Base-by-base conservation (phyloP, 2,113 vertebrate genomes). In the Stigmatopora argus region DNA sequence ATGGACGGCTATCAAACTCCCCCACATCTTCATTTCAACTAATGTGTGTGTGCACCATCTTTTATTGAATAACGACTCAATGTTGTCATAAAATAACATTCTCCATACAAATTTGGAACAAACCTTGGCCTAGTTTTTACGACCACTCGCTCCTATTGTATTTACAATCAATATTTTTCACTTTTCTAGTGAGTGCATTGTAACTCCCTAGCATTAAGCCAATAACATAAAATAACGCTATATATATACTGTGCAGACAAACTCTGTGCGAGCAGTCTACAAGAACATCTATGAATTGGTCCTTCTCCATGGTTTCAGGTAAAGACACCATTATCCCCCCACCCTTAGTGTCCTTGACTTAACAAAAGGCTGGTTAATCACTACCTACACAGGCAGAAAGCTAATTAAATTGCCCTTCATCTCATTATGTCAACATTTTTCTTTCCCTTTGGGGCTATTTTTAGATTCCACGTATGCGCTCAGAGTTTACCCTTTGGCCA, bases 281-380 rank as follows among this genome's bases (percentile, higher is more conserved):
- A 87, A 89, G 57, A 97, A 95, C 70, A 19, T 94, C 67, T 95
- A 94, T 87, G 93, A 95, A 84, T 88, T 94, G 69, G 89, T 96
- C 74, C 88, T 97, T 60, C 93, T 98, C 66, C 96, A 98, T 63
- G 96, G 95, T 1, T 92, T 89, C 90, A 95, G 96, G 96, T 98
- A 78, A 56, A 62, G 4, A 26, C 21, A 31, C 26, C 26, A 31
- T 1, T 7, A 2, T 11, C n/a, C 18, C 61, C 21, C 51, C 51
- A 8, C 10, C 12, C 19, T 62, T 31, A 48, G 10, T 23, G 21
- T 12, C 64, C 5, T 19, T 51, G 19, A 13, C 48, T 59, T 55
- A 12, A 46, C 63, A 44, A 64, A 55, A 23, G 53, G 53, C 45
- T 53, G 46, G n/a, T 64, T 18, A 67, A 44, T 70, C 74, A 72